Evolutionary conservation across 2,797 vertebrate species (phyloP), one percentile per base, ranked within the genome.

Genomic region (Sorex maritimensis): DNA sequence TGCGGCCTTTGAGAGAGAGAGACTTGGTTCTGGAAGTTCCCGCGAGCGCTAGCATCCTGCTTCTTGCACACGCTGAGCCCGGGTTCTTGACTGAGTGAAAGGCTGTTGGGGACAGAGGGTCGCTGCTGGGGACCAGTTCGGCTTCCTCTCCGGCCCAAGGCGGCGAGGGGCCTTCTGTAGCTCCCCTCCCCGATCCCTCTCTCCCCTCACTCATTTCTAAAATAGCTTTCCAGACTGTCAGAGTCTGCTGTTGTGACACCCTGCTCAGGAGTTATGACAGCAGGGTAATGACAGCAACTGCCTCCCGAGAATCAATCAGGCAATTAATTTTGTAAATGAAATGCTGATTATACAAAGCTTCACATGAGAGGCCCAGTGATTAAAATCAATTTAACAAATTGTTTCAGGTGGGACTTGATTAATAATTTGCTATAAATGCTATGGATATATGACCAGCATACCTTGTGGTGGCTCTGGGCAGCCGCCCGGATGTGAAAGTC

Each of bases 291-390:
- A 98, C 98, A 98, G 98, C 98, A 97, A 97, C 98, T 98, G 97
- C 98, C 98, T 98, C 98, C 98, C 87, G 98, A 98, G 98, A 98
- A 98, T 98, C 98, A 98, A 98, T 98, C 98, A 98, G 98, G 98
- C 98, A 99, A 99, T 99, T 99, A 99, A 99, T 99, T 99, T 99
- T 98, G 98, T 98, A 99, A 98, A 98, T 99, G 99, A 99, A 99
- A 99, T 98, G 98, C 99, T 99, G 99, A 99, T 99, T 99, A 99
- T 98, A 99, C 98, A 99, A 98, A 98, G 98, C 98, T 97, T 98
- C 98, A 99, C 98, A 97, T 98, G 98, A 99, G 97, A 98, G 98
- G 99, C 98, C 99, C 98, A 98, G 98, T 99, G 99, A 99, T 99
- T 99, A 99, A 98, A 99, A 99, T 99, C 99, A 99, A 99, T 99